Evolutionary conservation across 92 coral and sea anemone genomes (phyloP).

Genomic region (Palythoa grandis): DNA sequence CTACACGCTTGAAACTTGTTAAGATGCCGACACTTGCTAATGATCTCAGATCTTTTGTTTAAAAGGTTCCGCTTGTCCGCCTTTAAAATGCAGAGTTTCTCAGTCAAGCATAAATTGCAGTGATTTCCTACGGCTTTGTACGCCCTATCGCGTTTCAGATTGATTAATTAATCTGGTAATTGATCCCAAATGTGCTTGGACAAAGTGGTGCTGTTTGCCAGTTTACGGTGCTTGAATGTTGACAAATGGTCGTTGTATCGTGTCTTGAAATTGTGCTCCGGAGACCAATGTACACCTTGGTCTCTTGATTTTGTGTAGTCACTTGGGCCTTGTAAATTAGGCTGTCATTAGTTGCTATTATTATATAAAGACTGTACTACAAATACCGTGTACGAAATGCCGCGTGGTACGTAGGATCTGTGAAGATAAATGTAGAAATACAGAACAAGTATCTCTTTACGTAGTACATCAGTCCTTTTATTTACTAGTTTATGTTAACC

Average conservation of each 20-base stretch:
- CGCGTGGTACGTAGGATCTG: too few species aligned
- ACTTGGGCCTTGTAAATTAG: too few species aligned
- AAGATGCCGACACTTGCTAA: neutral
- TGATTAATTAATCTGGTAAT: neutral
- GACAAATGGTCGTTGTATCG: slow-evolving; percentile 1
- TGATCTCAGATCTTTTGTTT: neutral
- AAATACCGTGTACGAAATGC: too few species aligned
- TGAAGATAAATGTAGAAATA: too few species aligned
- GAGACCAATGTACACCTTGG: too few species aligned
- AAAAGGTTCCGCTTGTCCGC: slow-evolving; percentile 1
- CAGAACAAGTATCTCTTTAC: too few species aligned
- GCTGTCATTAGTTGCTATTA: too few species aligned
- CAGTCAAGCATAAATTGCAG: slow-evolving; percentile 17
- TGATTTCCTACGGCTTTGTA: neutral
- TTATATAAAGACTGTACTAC: too few species aligned
- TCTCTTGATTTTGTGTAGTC: too few species aligned
- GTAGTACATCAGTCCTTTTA: too few species aligned
- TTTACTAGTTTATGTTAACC: too few species aligned
- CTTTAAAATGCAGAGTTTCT: slow-evolving; percentile 36
- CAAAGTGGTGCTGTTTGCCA: neutral
- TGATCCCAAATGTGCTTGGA: slow-evolving; percentile 13
- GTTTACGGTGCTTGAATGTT: slow-evolving; percentile 4
- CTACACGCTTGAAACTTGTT: neutral
- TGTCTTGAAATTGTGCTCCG: neutral
- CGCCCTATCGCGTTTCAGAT: slow-evolving; percentile 28